phyloP scores from a whole-genome alignment of 2,113 vertebrate species.

The Sinocyclocheilus anshuiensis region DNA sequence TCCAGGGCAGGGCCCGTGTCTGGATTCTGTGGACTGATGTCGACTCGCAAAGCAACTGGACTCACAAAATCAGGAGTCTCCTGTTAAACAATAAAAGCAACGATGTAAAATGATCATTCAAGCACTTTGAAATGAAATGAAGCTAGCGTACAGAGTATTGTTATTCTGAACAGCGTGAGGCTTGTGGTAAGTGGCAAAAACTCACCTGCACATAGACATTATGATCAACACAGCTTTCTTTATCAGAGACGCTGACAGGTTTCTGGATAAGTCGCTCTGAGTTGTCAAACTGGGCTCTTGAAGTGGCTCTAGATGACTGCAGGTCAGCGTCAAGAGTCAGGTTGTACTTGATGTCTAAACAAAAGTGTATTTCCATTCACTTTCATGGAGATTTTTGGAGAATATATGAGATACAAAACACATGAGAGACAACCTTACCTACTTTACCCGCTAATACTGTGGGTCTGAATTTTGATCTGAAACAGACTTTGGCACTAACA shows the following conservation, averaged over 20 bases:
- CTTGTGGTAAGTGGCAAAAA: background rate
- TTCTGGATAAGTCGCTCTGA: constrained; percentile 76
- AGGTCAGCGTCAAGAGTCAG: constrained; percentile 81
- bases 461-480: constrained; percentile 80
- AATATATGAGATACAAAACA: background rate
- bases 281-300: constrained; percentile 82
- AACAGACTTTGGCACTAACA: constrained; percentile 74
- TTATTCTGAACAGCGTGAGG: background rate
- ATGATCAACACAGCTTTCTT: constrained; percentile 68
- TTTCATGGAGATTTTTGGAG: background rate
- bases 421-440: constrained; percentile 69
- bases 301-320: constrained; percentile 77
- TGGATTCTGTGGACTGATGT: constrained; percentile 74
- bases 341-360: constrained; percentile 77
- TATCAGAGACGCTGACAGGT: constrained; percentile 57
- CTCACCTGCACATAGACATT: constrained; percentile 74
- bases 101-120: background rate
- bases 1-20: constrained; percentile 80
- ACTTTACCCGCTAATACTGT: constrained; percentile 67
- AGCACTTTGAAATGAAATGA: background rate
- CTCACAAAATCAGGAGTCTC: constrained; percentile 80
- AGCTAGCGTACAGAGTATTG: background rate
- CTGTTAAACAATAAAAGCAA: constrained; percentile 42
- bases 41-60: constrained; percentile 76
- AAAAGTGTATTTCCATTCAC: constrained; percentile 10